Evolutionary conservation across 30 jellyfish, hydroid and myxozoan species (phyloP).

Genomic region (Cassiopea andromeda): DNA sequence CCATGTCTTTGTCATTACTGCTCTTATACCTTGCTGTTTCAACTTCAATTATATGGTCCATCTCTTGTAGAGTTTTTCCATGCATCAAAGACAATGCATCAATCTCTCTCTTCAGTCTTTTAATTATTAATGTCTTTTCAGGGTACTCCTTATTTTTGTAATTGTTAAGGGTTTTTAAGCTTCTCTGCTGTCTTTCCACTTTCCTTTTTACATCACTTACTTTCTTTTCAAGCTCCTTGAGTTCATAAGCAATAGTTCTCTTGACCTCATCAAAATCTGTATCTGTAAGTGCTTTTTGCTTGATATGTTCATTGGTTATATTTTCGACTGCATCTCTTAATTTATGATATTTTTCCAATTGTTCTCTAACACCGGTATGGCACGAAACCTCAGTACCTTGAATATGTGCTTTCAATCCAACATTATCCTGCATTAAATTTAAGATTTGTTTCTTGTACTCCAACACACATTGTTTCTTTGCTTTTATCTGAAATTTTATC

Average conservation of each 20-base stretch:
- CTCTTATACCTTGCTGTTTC: conserved; percentile 35
- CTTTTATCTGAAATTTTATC: conserved; percentile 48
- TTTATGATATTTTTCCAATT: conserved; percentile 42
- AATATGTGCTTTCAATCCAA: conserved; percentile 30
- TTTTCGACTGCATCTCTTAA: conserved; percentile 57
- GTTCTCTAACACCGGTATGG: conserved; percentile 22
- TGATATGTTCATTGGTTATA: conserved; percentile 36
- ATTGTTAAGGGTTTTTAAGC: conserved; percentile 45
- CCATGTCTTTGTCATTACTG: neutral
- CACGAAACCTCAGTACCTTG: conserved; percentile 32
- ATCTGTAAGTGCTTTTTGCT: conserved; percentile 29
- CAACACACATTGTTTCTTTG: conserved; percentile 38
- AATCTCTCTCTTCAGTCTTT: conserved; percentile 28
- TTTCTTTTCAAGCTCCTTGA: conserved; percentile 11
- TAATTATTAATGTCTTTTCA: conserved; percentile 44
- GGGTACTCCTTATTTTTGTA: conserved; percentile 68
- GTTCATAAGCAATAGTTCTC: conserved; percentile 2
- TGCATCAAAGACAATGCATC: conserved; percentile 1
- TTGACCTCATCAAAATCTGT: conserved; percentile 21
- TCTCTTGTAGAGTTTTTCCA: conserved; percentile 22
- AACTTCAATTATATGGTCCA: conserved; percentile 18
- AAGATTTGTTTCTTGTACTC: conserved; percentile 48
- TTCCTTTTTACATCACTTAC: conserved; percentile 1
- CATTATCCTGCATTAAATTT: conserved; percentile 55
- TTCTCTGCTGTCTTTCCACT: conserved; percentile 16